These are phyloP conservation scores for Panulirus ornatus DNA, from an alignment of 1,140 invertebrate genomes.

Conservation along the genomic window DNA sequence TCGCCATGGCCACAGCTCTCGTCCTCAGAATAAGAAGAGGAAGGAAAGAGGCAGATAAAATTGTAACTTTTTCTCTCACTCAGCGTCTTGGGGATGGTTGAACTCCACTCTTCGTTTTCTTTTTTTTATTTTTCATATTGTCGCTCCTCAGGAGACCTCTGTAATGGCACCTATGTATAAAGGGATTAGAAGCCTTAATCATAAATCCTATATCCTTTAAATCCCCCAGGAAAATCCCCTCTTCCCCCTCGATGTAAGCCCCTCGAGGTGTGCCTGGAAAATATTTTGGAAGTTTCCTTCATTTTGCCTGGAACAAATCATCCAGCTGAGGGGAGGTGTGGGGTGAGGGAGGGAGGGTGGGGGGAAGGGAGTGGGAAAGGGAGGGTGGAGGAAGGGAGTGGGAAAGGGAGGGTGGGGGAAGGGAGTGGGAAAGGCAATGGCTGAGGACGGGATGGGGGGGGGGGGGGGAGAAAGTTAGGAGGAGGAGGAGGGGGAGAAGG, in stretches of 20 bases:
- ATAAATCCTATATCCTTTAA: too few relatives aligned
- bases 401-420: neutral
- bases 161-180: too few relatives aligned
- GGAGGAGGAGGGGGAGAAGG: neutral
- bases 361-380: neutral
- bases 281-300: constrained; percentile 63
- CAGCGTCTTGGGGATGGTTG: too few relatives aligned
- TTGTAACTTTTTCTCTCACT: too few relatives aligned
- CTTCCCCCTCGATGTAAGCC: constrained; percentile 32
- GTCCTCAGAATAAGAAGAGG: too few relatives aligned
- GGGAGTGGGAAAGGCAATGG: neutral
- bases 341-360: neutral
- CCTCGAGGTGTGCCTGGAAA: constrained; percentile 45
- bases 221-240: neutral
- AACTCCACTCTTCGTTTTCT: neutral
- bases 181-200: too few relatives aligned
- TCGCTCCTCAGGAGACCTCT: neutral
- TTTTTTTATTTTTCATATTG: neutral
- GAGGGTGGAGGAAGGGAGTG: neutral
- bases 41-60: too few relatives aligned
- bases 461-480: too few relatives aligned
- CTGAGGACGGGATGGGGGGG: neutral
- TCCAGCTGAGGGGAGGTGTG: neutral
- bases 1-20: too few relatives aligned
- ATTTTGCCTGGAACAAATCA: constrained; percentile 61